Evolutionary conservation across 2,888 invertebrate genomes (phyloP).

Genomic region (Lithophane socia): DNA sequence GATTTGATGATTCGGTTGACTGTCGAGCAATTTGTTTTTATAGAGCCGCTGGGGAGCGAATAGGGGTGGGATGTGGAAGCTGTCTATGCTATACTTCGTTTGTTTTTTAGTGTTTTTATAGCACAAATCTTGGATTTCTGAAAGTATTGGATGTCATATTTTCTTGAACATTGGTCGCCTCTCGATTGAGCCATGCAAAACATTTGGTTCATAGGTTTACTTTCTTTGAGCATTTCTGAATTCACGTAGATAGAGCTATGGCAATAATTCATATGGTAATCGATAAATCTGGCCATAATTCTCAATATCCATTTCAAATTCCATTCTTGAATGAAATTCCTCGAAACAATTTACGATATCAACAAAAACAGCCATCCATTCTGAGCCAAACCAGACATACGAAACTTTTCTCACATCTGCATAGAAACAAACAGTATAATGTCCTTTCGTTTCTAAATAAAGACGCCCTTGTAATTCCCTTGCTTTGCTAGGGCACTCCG

Average conservation of each 20-base stretch:
- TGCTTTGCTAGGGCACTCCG: slow-evolving; percentile 29
- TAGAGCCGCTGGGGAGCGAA: not conserved
- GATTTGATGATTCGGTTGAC: slow-evolving; percentile 31
- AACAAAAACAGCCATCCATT: slow-evolving; percentile 29
- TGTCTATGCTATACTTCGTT: not conserved
- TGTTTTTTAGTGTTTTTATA: slow-evolving; percentile 9
- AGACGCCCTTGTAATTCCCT: slow-evolving; percentile 59
- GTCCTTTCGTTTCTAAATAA: slow-evolving; percentile 55
- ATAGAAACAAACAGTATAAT: slow-evolving; percentile 44
- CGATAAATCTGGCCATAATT: not conserved
- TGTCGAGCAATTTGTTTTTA: slow-evolving; percentile 40
- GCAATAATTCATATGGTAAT: not conserved
- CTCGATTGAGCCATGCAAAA: not conserved
- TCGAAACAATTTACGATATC: slow-evolving; percentile 18
- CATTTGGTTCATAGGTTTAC: too few relatives aligned
- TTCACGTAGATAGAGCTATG: not conserved
- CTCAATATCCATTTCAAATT: slow-evolving; percentile 5
- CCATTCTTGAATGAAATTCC: slow-evolving; percentile 30
- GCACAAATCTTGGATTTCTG: not conserved
- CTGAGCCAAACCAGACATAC: slow-evolving; percentile 24
- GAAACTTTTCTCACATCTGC: slow-evolving; percentile 25
- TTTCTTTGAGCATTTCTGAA: not conserved
- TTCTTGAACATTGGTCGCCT: not conserved
- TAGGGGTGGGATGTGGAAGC: slow-evolving; percentile 6
- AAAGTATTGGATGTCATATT: not conserved